Evolutionary conservation across 1,140 invertebrate species (phyloP).

Genomic region (Euschistus heros): DNA sequence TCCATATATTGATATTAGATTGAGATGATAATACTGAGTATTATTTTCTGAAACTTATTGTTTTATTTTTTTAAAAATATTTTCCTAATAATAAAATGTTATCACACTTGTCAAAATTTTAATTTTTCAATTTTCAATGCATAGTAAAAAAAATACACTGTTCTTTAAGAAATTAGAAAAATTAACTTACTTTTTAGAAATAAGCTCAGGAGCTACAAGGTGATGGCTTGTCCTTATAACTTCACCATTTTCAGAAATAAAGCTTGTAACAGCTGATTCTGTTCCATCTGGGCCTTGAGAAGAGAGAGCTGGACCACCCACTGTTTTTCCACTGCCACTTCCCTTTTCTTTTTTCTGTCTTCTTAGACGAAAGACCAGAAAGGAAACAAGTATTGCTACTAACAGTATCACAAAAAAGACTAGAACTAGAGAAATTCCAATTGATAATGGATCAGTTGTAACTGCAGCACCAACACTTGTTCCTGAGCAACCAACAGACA

Average conservation of each 20-base stretch:
- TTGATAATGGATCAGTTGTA: conserved; percentile 72
- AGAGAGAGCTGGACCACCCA: conserved; percentile 24
- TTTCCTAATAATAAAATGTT: no score
- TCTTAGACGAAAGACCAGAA: conserved; percentile 75
- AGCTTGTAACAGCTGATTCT: conserved; percentile 41
- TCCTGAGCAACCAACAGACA: conserved; percentile 54
- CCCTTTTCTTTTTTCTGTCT: conserved; percentile 75
- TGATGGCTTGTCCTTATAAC: conserved; percentile 54
- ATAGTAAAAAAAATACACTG: no score
- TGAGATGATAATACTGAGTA: no score
- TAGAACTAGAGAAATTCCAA: conserved; percentile 84
- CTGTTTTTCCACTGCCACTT: conserved; percentile 40
- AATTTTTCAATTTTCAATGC: no score
- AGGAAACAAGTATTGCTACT: conserved; percentile 77
- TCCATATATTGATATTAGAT: no score
- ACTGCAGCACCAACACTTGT: conserved; percentile 61
- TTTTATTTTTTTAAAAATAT: no score
- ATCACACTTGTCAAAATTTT: no score
- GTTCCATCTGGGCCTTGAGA: conserved; percentile 22
- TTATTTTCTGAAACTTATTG: no score
- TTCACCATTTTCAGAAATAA: conserved; percentile 53
- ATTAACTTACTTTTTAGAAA: conserved; percentile 55
- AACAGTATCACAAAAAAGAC: conserved; percentile 86
- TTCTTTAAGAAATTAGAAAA: no score
- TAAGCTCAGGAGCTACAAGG: conserved; percentile 62